Conservation (phyloP, 2,113 vertebrate species). For the Mesoclemmys tuberculata region DNA sequence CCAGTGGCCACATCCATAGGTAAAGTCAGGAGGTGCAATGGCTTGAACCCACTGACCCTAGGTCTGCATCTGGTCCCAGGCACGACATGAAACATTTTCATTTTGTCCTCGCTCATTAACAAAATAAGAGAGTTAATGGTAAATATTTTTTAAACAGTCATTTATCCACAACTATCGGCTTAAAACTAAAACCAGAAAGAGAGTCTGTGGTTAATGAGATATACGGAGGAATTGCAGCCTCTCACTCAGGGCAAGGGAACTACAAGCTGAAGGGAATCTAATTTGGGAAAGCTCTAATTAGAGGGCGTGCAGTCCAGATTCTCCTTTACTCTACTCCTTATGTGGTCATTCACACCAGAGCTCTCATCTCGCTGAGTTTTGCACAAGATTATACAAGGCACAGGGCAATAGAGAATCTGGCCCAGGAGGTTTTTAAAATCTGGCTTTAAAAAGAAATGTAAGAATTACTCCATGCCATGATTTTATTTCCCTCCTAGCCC, state of each 20-base stretch:
- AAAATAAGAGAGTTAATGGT: too few relatives aligned
- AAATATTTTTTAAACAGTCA: not conserved
- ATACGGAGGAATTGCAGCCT: not conserved
- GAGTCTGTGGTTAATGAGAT: not conserved
- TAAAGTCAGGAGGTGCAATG: rapidly evolving
- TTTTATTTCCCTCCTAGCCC: not conserved
- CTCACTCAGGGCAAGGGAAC: not conserved
- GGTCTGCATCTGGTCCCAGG: not conserved
- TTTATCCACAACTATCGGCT: not conserved
- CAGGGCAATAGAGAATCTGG: conserved; percentile 24
- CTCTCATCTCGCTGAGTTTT: not conserved
- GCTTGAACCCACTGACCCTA: not conserved
- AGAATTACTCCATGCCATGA: not conserved
- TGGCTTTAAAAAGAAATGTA: not conserved
- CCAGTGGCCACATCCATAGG: not conserved
- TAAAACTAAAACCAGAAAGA: not conserved
- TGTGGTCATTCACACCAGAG: not conserved
- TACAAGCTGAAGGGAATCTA: not conserved
- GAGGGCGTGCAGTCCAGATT: not conserved
- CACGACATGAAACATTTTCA: not conserved
- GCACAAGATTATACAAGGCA: not conserved
- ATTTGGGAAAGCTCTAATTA: not conserved
- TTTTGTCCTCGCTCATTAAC: not conserved
- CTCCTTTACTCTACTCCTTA: not conserved
- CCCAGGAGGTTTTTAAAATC: conserved; percentile 21